Evolutionary conservation across 2,888 invertebrate genomes (phyloP).

Genomic region (Drosophila quinaria): DNA sequence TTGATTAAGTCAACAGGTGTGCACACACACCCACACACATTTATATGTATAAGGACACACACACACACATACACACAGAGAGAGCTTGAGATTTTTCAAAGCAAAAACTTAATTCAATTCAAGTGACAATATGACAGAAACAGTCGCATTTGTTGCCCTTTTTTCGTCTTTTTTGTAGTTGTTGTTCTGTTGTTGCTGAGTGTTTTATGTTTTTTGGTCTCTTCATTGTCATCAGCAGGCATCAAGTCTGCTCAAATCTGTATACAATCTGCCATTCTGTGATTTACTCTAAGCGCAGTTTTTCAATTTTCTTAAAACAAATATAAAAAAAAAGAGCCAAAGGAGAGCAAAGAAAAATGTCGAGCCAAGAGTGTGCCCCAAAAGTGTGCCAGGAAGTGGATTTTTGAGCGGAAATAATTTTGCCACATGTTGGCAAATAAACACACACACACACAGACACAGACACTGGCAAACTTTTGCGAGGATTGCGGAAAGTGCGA

Average conservation of each 20-base stretch:
- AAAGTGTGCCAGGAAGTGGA: constrained; percentile 69
- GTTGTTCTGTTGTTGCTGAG: constrained; percentile 4
- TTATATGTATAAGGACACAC: neutral
- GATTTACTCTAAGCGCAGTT: constrained; percentile 53
- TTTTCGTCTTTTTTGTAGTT: constrained; percentile 12
- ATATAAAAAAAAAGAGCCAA: constrained; percentile 5
- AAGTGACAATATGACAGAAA: constrained; percentile 59
- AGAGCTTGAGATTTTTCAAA: constrained; percentile 41
- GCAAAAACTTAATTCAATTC: constrained; percentile 67
- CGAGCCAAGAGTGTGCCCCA: constrained; percentile 30
- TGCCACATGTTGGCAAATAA: constrained; percentile 79
- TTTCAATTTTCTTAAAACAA: constrained; percentile 71
- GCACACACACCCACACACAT: constrained; percentile 4
- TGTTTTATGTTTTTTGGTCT: constrained; percentile 24
- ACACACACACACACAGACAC: constrained; percentile 25
- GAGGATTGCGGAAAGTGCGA: neutral
- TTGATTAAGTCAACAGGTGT: constrained; percentile 26
- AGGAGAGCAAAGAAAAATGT: neutral
- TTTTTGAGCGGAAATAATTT: constrained; percentile 81
- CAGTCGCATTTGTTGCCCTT: constrained; percentile 48
- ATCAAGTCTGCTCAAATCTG: constrained; percentile 34
- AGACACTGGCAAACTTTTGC: constrained; percentile 2
- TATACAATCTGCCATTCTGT: constrained; percentile 40
- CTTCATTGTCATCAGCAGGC: constrained; percentile 60
- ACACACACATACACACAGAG: neutral